Base-by-base conservation (phyloP, 2,113 vertebrate species). In the Mustelus asterias region DNA sequence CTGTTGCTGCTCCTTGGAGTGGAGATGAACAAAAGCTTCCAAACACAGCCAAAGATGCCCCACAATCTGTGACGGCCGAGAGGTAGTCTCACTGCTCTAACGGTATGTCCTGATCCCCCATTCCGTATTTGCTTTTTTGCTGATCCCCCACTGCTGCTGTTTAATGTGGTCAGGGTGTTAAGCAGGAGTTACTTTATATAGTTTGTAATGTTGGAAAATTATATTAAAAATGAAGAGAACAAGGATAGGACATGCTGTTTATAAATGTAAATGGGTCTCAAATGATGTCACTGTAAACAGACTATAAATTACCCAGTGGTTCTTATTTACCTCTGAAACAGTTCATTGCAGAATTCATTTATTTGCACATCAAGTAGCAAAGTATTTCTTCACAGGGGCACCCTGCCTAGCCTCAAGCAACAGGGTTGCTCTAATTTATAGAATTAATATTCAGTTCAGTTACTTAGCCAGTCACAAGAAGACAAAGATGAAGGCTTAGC, bases 401-500 rank as follows among this genome's bases (percentile, higher is more conserved):
- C 94, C 94, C 94, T 72, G 94, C 94, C 44, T 22, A 1, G 41
- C 41, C n/a, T 13, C 37, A 72, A 48, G 16, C 69, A 95, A 24
- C 67, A 48, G 67, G 69, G 44, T 44, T 18, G 6, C 41, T 72
- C 69, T 9, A 72, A 72, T 76, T 72, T 72, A 72, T 70, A 16
- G 69, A 76, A 95, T 72, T 70, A 37, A 54, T 4, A 54, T 95
- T 72, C 41, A 95, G 41, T 95, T 54, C 69, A 76, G 69, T 95
- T 72, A 48, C 69, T 72, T 48, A 24, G 14, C 24, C 94, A 95
- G 94, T 41, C 18, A 95, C 69, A 76, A 7, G n/a, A 72, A 76
- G 24, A 95, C 67, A 90, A 90, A 90, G 88, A 90, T 60, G 26
- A 90, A 60, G 60, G 58, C 60, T 90, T 90, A 90, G 54, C 22